Conservation (phyloP, 2,113 vertebrate genomes). For the Kryptolebias marmoratus region DNA sequence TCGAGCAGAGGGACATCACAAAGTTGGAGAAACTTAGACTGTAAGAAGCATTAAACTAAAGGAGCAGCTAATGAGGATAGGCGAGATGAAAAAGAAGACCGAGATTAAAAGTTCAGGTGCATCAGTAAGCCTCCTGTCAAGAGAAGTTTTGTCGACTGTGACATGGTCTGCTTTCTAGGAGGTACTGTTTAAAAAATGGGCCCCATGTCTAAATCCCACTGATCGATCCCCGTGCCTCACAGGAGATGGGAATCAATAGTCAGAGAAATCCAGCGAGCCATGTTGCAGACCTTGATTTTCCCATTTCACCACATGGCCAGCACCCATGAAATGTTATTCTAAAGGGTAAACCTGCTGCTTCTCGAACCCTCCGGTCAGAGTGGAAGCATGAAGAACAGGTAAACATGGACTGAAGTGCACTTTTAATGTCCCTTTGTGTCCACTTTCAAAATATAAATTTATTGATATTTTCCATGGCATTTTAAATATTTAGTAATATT, state of each 20-base stretch:
- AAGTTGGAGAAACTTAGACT: slow-evolving; percentile 21
- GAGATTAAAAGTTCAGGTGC: slow-evolving; percentile 34
- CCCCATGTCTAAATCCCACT: slow-evolving; percentile 75
- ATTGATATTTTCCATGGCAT: too few species aligned
- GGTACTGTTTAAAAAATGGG: slow-evolving; percentile 54
- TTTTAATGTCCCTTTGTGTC: not conserved
- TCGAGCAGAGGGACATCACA: not conserved
- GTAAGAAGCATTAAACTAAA: slow-evolving; percentile 7
- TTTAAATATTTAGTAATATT: too few species aligned
- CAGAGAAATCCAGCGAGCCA: slow-evolving; percentile 76
- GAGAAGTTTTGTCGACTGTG: slow-evolving; percentile 38
- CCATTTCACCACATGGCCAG: slow-evolving; percentile 71
- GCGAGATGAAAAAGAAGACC: slow-evolving; percentile 18
- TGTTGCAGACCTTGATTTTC: slow-evolving; percentile 71
- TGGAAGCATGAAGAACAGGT: slow-evolving; percentile 1
- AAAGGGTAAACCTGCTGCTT: slow-evolving; percentile 42
- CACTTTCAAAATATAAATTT: not conserved
- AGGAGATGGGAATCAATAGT: slow-evolving; percentile 80
- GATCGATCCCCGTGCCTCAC: slow-evolving; percentile 75
- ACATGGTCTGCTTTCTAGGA: slow-evolving; percentile 38
- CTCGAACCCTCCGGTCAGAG: slow-evolving; percentile 19
- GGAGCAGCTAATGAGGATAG: slow-evolving; percentile 19
- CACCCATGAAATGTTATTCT: slow-evolving; percentile 77
- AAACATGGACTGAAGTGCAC: not conserved
- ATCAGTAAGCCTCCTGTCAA: slow-evolving; percentile 28